Percentiles rank a stretch among this genome's conserved stretches.
phyloP scores from a whole-genome alignment of 1,140 invertebrate genomes.

The Helicoverpa armigera region DNA sequence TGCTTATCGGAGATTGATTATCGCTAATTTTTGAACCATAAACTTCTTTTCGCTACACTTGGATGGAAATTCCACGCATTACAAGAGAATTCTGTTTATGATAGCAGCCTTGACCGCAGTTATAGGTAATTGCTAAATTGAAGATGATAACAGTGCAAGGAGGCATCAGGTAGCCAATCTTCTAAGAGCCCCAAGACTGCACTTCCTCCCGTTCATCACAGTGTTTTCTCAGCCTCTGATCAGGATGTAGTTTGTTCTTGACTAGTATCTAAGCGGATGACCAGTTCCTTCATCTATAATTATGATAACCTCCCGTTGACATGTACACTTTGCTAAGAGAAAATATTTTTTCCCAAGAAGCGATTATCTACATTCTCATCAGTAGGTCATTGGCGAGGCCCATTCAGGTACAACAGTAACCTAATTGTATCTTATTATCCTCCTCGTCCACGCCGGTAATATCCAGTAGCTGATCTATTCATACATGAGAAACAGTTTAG shows the following conservation, averaged over 20 bases:
- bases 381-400: not conserved
- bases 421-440: not conserved
- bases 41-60: not conserved
- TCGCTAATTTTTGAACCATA: not conserved
- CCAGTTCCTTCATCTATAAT: slow-evolving; percentile 13
- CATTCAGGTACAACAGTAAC: not conserved
- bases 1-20: slow-evolving; percentile 34
- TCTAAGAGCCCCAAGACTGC: not conserved
- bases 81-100: not conserved
- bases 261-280: slow-evolving; percentile 12
- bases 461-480: slow-evolving; percentile 1
- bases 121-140: slow-evolving; percentile 12
- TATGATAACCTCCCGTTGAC: not conserved
- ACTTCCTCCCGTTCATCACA: slow-evolving; percentile 4
- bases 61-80: not conserved
- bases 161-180: slow-evolving; percentile 25
- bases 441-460: not conserved
- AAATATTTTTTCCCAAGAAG: not conserved
- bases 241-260: slow-evolving; percentile 10
- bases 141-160: slow-evolving; percentile 9
- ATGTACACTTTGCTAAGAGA: not conserved
- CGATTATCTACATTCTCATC: not conserved
- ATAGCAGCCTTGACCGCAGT: slow-evolving; percentile 14
- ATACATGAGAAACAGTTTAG: slow-evolving; percentile 17
- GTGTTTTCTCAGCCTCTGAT: not conserved